These are phyloP conservation scores for Apodemia duryi DNA, from an alignment of 2,888 invertebrate genomes.

Conservation along the genomic window DNA sequence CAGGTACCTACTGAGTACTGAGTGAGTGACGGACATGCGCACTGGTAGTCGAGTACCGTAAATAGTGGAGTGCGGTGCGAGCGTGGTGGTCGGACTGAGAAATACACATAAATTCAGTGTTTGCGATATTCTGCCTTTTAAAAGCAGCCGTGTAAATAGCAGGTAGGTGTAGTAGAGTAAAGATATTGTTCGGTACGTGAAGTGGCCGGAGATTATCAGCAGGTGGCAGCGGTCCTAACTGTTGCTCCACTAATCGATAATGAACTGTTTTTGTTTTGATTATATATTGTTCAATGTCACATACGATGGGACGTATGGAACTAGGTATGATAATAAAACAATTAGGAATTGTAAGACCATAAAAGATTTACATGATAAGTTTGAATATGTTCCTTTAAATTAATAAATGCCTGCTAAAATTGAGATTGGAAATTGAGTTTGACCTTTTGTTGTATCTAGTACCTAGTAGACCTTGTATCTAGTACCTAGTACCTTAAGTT, in stretches of 20 bases:
- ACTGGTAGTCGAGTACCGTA: conserved; percentile 12
- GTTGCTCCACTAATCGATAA: conserved; percentile 54
- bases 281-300: conserved; percentile 15
- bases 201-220: not conserved
- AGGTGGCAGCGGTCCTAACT: conserved; percentile 36
- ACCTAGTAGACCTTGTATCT: no score
- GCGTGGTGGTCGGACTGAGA: not conserved
- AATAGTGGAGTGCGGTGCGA: conserved; percentile 5
- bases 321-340: not conserved
- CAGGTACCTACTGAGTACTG: not conserved
- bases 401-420: not conserved
- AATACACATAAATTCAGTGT: not conserved
- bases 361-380: not conserved
- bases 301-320: not conserved
- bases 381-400: no score
- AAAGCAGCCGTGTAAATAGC: not conserved
- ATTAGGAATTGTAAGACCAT: not conserved
- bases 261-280: conserved; percentile 53
- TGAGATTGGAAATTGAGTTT: not conserved
- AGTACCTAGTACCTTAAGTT: no score
- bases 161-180: conserved; percentile 1
- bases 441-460: not conserved
- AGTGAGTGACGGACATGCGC: conserved; percentile 28
- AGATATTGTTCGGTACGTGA: not conserved
- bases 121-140: not conserved